Percentiles rank a stretch among this genome's conserved stretches.
phyloP scores from a whole-genome alignment of 2,888 invertebrate genomes.

The Helobdella robusta region DNA sequence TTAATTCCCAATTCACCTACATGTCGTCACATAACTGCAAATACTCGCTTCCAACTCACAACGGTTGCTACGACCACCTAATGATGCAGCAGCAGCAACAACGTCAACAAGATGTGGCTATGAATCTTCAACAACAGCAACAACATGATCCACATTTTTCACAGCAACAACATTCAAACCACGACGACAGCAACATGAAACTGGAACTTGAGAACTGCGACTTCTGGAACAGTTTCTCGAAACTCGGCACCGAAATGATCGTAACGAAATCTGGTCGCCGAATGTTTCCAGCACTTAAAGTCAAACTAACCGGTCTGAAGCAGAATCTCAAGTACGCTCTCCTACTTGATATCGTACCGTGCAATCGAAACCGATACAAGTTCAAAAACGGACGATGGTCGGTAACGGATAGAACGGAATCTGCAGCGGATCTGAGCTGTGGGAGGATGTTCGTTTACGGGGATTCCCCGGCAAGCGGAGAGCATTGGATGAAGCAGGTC shows the following conservation, averaged over 20 bases:
- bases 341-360: conserved; percentile 67
- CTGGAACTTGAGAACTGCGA: conserved; percentile 13
- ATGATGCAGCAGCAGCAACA: no score
- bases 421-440: conserved; percentile 62
- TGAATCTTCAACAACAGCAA: no score
- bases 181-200: no score
- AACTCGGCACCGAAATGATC: conserved; percentile 20
- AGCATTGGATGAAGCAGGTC: conserved; percentile 74
- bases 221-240: background rate
- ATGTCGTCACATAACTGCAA: no score
- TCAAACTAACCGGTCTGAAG: conserved; percentile 67
- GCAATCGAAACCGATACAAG: conserved; percentile 62
- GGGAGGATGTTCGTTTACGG: conserved; percentile 68
- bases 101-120: no score
- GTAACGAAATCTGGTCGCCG: conserved; percentile 56
- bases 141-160: no score
- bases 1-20: no score
- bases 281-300: conserved; percentile 80
- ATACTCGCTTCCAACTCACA: no score
- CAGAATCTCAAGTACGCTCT: conserved; percentile 72
- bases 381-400: conserved; percentile 77
- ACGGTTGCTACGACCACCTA: no score
- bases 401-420: conserved; percentile 70
- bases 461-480: conserved; percentile 74
- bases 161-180: no score